A percentile compares a stretch with the other conserved stretches of the same genome.
phyloP scores from a whole-genome alignment of 2,888 invertebrate species.

The Psococerastis gibbosa region DNA sequence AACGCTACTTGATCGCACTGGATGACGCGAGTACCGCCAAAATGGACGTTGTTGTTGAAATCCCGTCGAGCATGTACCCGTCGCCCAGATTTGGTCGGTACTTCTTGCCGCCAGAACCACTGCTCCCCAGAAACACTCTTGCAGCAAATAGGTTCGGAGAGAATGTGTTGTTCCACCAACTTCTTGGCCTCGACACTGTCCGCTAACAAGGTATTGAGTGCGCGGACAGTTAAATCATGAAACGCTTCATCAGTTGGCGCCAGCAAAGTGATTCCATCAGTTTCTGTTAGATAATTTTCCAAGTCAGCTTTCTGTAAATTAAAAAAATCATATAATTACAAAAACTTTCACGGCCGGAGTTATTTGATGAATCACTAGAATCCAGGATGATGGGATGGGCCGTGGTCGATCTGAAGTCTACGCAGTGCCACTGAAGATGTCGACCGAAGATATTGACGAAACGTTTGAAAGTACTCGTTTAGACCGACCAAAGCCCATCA shows the following conservation, averaged over 20 bases:
- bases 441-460: too few relatives aligned
- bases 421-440: too few relatives aligned
- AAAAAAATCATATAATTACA: too few relatives aligned
- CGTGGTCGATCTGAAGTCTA: too few relatives aligned
- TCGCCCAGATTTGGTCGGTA: background rate
- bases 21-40: background rate
- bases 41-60: background rate
- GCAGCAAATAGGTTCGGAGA: background rate
- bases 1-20: background rate
- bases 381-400: too few relatives aligned
- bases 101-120: background rate
- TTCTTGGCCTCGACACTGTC: background rate
- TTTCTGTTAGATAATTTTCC: background rate
- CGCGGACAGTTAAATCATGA: background rate
- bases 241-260: background rate
- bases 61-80: background rate
- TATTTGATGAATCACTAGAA: too few relatives aligned
- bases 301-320: background rate
- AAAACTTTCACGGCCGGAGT: too few relatives aligned
- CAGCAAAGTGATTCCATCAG: background rate
- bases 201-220: background rate
- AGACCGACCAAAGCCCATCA: too few relatives aligned
- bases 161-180: background rate
- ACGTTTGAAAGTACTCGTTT: too few relatives aligned
- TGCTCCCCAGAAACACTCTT: background rate